Percentiles rank a stretch among this genome's conserved stretches.
Evolutionary conservation across 2,797 vertebrate species (phyloP).

Genomic region (Enteromius treurensis): DNA sequence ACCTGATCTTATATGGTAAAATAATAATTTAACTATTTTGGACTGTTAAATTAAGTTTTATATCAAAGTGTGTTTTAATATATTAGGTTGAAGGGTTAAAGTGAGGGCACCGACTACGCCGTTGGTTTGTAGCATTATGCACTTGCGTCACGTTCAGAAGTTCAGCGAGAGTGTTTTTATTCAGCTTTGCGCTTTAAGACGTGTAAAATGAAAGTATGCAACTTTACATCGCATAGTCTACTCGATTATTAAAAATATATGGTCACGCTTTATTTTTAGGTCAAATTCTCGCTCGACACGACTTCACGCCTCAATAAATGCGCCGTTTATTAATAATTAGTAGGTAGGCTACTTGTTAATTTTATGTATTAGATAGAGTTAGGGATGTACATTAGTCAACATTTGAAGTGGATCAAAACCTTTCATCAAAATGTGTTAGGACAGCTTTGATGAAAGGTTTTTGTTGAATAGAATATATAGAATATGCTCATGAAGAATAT

Average conservation of each 20-base stretch:
- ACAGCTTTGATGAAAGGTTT: too few species aligned
- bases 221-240: neutral
- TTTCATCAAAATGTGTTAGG: too few species aligned
- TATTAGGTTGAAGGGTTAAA: neutral
- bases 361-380: neutral
- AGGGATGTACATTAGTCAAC: too few species aligned
- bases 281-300: neutral
- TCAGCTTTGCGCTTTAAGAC: neutral
- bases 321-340: neutral
- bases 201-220: neutral
- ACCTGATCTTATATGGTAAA: conserved; percentile 27
- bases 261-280: neutral
- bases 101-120: neutral
- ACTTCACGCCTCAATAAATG: neutral
- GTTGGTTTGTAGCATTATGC: neutral
- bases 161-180: neutral
- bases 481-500: neutral
- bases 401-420: too few species aligned
- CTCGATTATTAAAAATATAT: neutral
- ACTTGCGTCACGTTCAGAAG: neutral
- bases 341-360: neutral
- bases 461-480: neutral
- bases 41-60: neutral
- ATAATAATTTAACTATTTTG: neutral
- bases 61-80: too few species aligned